phyloP scores from a whole-genome alignment of 2,113 vertebrate genomes.

The Ciconia maguari region DNA sequence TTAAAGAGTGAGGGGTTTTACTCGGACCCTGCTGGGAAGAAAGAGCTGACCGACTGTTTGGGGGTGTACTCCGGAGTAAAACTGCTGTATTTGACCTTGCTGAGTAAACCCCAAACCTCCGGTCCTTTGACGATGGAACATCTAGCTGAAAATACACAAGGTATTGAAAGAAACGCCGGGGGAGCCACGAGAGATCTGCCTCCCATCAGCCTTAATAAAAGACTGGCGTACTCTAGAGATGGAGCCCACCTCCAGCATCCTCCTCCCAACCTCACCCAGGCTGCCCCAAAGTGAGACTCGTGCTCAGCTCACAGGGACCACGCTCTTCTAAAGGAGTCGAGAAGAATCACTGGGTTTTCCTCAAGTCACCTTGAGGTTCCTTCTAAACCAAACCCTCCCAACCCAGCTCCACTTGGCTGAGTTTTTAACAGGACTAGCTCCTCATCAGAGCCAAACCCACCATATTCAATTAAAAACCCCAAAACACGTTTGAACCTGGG shows the following conservation, averaged over 20 bases:
- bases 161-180: background rate
- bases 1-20: background rate
- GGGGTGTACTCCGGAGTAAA: background rate
- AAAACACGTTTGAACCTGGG: background rate
- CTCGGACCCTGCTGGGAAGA: background rate
- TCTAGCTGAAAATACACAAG: background rate
- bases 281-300: conserved; percentile 4
- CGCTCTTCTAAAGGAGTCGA: background rate
- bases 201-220: background rate
- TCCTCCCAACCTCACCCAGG: background rate
- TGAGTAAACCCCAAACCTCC: background rate
- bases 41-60: background rate
- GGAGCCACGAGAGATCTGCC: background rate
- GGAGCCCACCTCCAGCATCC: background rate
- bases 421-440: background rate
- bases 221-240: background rate
- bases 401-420: background rate
- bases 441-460: background rate
- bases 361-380: background rate
- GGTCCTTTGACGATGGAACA: background rate
- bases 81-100: background rate
- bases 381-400: background rate
- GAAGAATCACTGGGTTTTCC: conserved; percentile 1
- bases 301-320: background rate
- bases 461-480: background rate